Evolutionary conservation across 2,797 vertebrate genomes (phyloP).

Genomic region (Acanthurus leucopareius): DNA sequence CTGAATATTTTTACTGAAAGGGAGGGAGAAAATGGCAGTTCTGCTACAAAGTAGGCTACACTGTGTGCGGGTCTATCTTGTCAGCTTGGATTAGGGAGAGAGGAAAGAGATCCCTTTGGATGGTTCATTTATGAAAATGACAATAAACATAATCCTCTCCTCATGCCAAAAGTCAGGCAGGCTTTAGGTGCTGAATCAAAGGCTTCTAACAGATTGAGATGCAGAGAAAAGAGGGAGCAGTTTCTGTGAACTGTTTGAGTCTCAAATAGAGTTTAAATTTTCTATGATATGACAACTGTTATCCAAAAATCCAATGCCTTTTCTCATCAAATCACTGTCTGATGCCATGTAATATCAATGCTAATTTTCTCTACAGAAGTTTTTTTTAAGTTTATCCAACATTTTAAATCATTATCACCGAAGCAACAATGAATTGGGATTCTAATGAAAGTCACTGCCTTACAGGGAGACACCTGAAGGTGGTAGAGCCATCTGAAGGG

Average conservation of each 20-base stretch:
- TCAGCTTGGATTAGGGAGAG: slow-evolving; percentile 16
- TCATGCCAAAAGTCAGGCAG: neutral
- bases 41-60: too few species aligned
- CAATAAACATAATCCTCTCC: slow-evolving; percentile 21
- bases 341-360: neutral
- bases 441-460: too few species aligned
- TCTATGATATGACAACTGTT: neutral
- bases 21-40: neutral
- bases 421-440: too few species aligned
- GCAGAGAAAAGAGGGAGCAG: slow-evolving; percentile 7
- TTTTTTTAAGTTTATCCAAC: too few species aligned
- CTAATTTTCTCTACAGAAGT: too few species aligned
- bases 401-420: too few species aligned
- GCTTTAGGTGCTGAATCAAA: slow-evolving; percentile 22
- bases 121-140: slow-evolving; percentile 21
- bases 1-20: neutral
- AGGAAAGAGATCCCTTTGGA: slow-evolving; percentile 16
- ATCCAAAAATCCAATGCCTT: neutral
- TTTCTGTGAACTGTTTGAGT: neutral
- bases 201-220: slow-evolving; percentile 20
- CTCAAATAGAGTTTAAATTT: neutral
- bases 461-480: too few species aligned
- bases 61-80: neutral
- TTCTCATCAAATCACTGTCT: neutral
- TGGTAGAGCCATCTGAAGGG: too few species aligned